Evolutionary conservation across 2,113 vertebrate species (phyloP).

Genomic region (Melanerpes aurifrons): DNA sequence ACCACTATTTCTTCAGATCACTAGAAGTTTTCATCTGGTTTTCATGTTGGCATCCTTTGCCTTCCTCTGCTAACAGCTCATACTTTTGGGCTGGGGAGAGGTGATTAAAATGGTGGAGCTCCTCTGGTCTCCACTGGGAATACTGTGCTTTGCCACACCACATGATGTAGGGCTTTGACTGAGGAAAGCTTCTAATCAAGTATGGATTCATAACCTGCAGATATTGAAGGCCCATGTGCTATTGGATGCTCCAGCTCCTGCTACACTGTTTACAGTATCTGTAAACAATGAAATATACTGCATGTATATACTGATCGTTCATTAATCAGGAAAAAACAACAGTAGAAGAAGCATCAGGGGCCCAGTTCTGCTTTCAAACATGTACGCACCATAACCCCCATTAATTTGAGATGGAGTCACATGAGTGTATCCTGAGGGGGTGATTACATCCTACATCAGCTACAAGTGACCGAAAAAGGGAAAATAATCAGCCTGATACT

Average conservation of each 20-base stretch:
- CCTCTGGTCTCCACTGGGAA: not conserved
- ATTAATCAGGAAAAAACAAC: constrained; percentile 16
- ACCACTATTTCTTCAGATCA: not conserved
- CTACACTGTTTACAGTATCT: not conserved
- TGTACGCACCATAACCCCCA: not conserved
- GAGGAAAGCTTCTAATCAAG: not conserved
- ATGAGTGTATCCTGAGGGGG: not conserved
- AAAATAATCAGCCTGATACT: constrained; percentile 53
- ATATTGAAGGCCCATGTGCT: not conserved
- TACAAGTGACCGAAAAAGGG: constrained; percentile 32
- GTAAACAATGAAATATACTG: constrained; percentile 1
- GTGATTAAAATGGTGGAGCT: not conserved
- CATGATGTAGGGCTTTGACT: not conserved
- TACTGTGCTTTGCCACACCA: not conserved
- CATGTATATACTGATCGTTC: not conserved
- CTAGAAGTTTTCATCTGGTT: not conserved
- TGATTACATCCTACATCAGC: constrained; percentile 25
- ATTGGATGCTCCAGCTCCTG: not conserved
- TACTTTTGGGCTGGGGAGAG: not conserved
- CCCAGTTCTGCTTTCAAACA: constrained; percentile 1
- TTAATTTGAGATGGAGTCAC: constrained; percentile 23
- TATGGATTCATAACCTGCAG: not conserved
- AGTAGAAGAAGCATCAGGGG: not conserved
- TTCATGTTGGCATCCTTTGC: not conserved
- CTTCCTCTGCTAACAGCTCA: not conserved